These are phyloP conservation scores for Bellardia pandia DNA, from an alignment of 2,888 invertebrate genomes.

Conservation along the genomic window DNA sequence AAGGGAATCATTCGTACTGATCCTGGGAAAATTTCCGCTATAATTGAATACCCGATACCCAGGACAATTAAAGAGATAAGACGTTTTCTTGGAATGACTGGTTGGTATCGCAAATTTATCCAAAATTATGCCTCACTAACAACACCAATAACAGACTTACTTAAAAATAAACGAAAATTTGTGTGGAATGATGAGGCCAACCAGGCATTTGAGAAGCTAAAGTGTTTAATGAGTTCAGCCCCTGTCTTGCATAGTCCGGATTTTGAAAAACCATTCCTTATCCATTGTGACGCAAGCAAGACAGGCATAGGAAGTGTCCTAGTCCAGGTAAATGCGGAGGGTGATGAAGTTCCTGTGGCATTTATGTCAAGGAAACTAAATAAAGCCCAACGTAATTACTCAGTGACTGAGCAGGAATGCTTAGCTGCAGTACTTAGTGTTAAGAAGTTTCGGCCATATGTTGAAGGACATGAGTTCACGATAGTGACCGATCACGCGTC, in stretches of 20 bases:
- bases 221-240: neutral
- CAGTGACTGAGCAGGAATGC: slow-evolving; percentile 61
- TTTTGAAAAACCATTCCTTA: slow-evolving; percentile 57
- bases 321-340: neutral
- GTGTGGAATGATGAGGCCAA: neutral
- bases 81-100: neutral
- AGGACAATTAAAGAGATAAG: slow-evolving; percentile 25
- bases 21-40: neutral
- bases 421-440: slow-evolving; percentile 56
- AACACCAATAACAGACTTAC: neutral
- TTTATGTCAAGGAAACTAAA: neutral
- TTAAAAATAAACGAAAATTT: neutral
- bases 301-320: slow-evolving; percentile 22
- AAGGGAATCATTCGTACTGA: slow-evolving; percentile 20
- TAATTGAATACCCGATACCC: slow-evolving; percentile 32
- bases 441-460: slow-evolving; percentile 59
- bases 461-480: slow-evolving; percentile 40
- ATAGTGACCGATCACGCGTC: slow-evolving; percentile 76
- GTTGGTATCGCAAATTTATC: neutral
- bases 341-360: slow-evolving; percentile 4
- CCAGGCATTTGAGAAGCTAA: slow-evolving; percentile 25
- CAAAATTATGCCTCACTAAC: neutral
- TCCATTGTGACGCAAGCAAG: slow-evolving; percentile 60
- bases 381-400: slow-evolving; percentile 1
- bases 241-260: slow-evolving; percentile 44